Base-by-base conservation (phyloP, 1,140 invertebrate species). In the Drusus annulatus region DNA sequence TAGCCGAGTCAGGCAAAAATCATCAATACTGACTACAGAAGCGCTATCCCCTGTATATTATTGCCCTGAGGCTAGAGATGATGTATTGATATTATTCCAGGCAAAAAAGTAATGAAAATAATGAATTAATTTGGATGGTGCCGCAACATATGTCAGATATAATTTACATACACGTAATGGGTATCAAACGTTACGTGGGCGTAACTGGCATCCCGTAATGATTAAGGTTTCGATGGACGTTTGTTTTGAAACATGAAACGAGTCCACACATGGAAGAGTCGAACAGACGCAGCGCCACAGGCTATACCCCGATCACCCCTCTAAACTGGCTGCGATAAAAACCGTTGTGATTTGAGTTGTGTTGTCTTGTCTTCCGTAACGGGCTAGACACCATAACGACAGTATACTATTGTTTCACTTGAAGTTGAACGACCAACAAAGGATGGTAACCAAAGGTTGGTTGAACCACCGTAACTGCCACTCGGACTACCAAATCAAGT, bases 271-370 rank as follows among this genome's bases (percentile, higher is more conserved):
- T 25, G 60, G 54, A 58, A 56, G 2, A 36, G 31, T 36, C 6
- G 36, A 13, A 45, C 36, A 13, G 36, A 13, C 36, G 13, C 54
- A 56, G 54, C 10, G 54, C 54, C 19, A 17, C 19, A 13, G 54
- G 19, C n/a, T 63, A 25, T 8, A 45, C 65, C 21, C 6, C 10
- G n/a, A 8, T 45, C 28, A 69, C 65, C 65, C 65, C 31, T 50
- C n/a, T 10, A n/a, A 50, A 50, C 15, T 50, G 36, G 16, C 36
- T 45, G 0, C 16, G n/a, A 50, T 45, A 45, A 69, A 68, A 50
- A 69, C 65, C 65, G 65, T 69, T 69, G 65, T 69, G 65, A 69
- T 69, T 69, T 69, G 31, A 21, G 65, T 10, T 45, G 31, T 50
- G 65, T 10, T 45, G 65, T 31, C 28, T 65, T 31, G 21, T 50